These are phyloP conservation scores for Bombus sibiricus DNA, from an alignment of 1,140 invertebrate species.

Conservation along the genomic window DNA sequence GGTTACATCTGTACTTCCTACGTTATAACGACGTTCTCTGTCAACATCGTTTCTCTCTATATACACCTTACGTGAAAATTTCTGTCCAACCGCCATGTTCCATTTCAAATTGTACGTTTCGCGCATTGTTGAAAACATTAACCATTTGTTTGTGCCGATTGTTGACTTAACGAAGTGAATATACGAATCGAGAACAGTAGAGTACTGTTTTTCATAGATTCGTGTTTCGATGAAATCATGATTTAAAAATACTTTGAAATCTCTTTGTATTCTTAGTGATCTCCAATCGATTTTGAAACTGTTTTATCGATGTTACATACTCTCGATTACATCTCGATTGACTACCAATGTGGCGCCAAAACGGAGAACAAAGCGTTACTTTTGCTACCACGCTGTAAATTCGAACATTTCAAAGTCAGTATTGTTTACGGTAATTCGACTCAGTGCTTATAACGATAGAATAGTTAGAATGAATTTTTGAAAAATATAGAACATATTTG, in stretches of 20 bases:
- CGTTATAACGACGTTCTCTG: not conserved
- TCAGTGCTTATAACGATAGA: not conserved
- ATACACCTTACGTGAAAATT: not conserved
- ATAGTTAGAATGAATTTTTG: not conserved
- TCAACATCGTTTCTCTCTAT: not conserved
- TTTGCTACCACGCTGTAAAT: not conserved
- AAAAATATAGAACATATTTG: not conserved
- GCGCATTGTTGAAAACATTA: not conserved
- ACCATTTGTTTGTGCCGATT: not conserved
- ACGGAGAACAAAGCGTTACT: not conserved
- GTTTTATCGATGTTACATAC: constrained; percentile 31
- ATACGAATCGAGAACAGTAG: too few species aligned
- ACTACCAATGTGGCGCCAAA: constrained; percentile 23
- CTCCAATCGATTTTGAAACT: constrained; percentile 26
- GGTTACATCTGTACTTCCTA: not conserved
- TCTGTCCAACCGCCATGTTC: constrained; percentile 31
- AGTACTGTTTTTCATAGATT: not conserved
- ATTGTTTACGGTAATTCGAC: not conserved
- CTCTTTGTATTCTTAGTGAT: not conserved
- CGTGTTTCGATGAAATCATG: not conserved
- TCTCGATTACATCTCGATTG: not conserved
- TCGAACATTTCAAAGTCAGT: not conserved
- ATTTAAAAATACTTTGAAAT: not conserved
- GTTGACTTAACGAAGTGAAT: not conserved
- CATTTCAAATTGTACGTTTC: constrained; percentile 32